Evolutionary conservation across 1,140 invertebrate species (phyloP).

Genomic region (Palaemon carinicauda): DNA sequence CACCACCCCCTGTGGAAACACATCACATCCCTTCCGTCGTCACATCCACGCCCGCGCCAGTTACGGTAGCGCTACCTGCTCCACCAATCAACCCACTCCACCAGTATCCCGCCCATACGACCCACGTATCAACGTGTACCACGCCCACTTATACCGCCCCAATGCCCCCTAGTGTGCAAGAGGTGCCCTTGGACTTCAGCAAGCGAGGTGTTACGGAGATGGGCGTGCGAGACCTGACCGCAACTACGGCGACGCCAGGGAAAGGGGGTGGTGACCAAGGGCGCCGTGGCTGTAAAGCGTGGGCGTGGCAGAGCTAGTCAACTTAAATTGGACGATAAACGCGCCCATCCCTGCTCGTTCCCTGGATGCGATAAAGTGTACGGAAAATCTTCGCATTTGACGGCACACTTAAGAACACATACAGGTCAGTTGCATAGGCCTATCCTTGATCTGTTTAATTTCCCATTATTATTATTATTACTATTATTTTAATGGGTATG

Average conservation of each 20-base stretch:
- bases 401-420: slow-evolving; percentile 77
- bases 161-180: slow-evolving; percentile 1
- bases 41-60: not conserved
- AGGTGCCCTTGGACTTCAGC: slow-evolving; percentile 30
- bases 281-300: slow-evolving; percentile 16
- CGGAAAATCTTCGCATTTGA: slow-evolving; percentile 81
- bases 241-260: not conserved
- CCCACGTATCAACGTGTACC: not conserved
- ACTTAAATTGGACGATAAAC: slow-evolving; percentile 63
- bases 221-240: not conserved
- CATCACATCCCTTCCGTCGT: not conserved
- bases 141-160: not conserved
- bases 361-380: slow-evolving; percentile 79
- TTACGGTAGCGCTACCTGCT: not conserved
- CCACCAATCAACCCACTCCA: not conserved
- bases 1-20: not conserved
- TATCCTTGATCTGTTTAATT: no score
- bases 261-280: not conserved
- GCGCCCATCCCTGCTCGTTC: slow-evolving; percentile 75
- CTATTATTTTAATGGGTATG: not conserved
- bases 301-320: slow-evolving; percentile 60
- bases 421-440: no score
- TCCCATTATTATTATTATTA: no score
- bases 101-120: not conserved
- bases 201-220: slow-evolving; percentile 36